A percentile compares a stretch with the other conserved stretches of the same genome.
Conservation (phyloP, 2,888 invertebrate genomes). For the Dasysyrphus tricinctus region DNA sequence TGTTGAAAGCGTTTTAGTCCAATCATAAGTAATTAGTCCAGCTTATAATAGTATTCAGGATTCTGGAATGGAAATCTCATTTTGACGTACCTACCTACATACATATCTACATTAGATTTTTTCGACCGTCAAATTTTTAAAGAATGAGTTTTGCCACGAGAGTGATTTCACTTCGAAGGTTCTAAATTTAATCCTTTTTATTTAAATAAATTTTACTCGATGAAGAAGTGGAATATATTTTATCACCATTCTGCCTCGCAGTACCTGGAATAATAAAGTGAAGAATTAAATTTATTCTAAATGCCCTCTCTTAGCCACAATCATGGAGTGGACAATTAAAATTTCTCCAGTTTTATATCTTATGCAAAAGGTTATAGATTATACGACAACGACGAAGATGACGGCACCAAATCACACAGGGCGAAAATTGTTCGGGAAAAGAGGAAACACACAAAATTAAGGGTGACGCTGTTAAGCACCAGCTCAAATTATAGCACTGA, state of each 20-base stretch:
- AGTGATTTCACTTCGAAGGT: conserved; percentile 48
- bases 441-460: conserved; percentile 55
- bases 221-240: conserved; percentile 28
- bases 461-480: conserved; percentile 67
- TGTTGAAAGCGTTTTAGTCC: conserved; percentile 68
- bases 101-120: too few relatives aligned
- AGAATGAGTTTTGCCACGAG: conserved; percentile 41
- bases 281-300: conserved; percentile 36
- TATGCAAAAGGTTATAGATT: conserved; percentile 11
- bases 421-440: neutral
- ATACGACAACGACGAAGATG: neutral
- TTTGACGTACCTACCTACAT: neutral
- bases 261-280: neutral
- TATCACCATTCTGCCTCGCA: neutral
- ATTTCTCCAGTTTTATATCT: conserved; percentile 19
- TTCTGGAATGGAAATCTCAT: conserved; percentile 23
- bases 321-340: conserved; percentile 33
- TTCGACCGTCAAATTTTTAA: conserved; percentile 28
- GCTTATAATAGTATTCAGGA: conserved; percentile 48
- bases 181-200: neutral
- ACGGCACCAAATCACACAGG: neutral
- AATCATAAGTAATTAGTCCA: conserved; percentile 74
- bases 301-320: conserved; percentile 52
- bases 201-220: neutral
- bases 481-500: conserved; percentile 57